Conservation (phyloP, 2,888 invertebrate genomes). For the Trisateles emortualis region DNA sequence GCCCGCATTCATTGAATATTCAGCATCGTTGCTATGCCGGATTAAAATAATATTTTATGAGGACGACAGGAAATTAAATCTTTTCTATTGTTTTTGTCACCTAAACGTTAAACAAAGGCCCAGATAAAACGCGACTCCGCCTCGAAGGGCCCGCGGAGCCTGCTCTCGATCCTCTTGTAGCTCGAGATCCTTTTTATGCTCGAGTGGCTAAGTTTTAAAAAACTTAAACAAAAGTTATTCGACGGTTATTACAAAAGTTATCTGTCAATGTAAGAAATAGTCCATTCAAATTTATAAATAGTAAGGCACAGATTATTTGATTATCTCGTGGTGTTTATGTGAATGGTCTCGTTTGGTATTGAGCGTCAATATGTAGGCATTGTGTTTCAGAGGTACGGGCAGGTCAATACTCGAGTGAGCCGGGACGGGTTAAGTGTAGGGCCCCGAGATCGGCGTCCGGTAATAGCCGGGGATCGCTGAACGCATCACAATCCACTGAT, state of each 20-base stretch:
- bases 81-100: slow-evolving; percentile 75
- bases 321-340: slow-evolving; percentile 13
- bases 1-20: slow-evolving; percentile 71
- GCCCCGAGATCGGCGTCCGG: slow-evolving; percentile 22
- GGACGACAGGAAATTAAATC: slow-evolving; percentile 77
- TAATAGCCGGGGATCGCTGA: slow-evolving; percentile 17
- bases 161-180: slow-evolving; percentile 13
- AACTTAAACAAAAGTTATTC: slow-evolving; percentile 32
- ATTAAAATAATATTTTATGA: slow-evolving; percentile 79
- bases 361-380: slow-evolving; percentile 3
- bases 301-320: slow-evolving; percentile 8
- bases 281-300: slow-evolving; percentile 6
- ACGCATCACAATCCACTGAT: slow-evolving; percentile 13
- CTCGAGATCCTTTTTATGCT: slow-evolving; percentile 30
- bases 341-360: slow-evolving; percentile 9
- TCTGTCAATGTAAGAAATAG: slow-evolving; percentile 12
- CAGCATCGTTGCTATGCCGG: slow-evolving; percentile 66
- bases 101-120: slow-evolving; percentile 55
- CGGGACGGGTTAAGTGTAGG: slow-evolving; percentile 17
- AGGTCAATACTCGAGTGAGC: slow-evolving; percentile 27
- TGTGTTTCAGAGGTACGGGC: slow-evolving; percentile 6
- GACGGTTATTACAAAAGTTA: slow-evolving; percentile 46
- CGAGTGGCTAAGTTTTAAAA: slow-evolving; percentile 36
- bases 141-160: slow-evolving; percentile 12
- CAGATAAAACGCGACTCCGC: slow-evolving; percentile 43